phyloP scores from a whole-genome alignment of 2,113 vertebrate species.

The Hypanus sabinus region DNA sequence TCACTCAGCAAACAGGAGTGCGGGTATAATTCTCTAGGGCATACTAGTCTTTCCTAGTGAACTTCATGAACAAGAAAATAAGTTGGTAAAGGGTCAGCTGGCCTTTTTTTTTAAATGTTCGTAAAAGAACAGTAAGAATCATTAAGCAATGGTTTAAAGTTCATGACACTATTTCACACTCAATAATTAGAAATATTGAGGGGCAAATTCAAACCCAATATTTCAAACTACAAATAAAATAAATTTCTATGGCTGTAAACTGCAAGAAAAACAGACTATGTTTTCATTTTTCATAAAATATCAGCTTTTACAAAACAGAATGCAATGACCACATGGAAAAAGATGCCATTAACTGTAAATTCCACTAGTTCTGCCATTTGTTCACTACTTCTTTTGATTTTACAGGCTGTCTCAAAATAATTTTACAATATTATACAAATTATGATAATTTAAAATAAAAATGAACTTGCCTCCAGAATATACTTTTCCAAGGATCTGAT shows the following conservation, averaged over 20 bases:
- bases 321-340: neutral
- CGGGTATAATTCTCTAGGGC: neutral
- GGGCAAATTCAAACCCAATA: neutral
- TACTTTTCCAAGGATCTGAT: slow-evolving; percentile 86
- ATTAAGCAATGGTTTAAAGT: neutral
- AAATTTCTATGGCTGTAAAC: neutral
- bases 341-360: neutral
- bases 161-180: neutral
- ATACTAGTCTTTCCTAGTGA: neutral
- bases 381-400: neutral
- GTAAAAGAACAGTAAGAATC: neutral
- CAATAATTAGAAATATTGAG: too few species aligned
- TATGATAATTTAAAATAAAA: neutral
- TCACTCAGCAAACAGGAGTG: neutral
- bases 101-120: neutral
- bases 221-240: neutral
- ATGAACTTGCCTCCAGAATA: slow-evolving; percentile 79
- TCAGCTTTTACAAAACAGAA: neutral
- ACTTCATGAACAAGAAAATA: neutral
- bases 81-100: neutral
- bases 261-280: neutral
- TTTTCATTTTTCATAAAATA: neutral
- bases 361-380: neutral
- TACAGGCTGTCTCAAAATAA: neutral
- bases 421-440: neutral